Conservation (phyloP, 1,140 invertebrate genomes). For the Hypothenemus hampei region DNA sequence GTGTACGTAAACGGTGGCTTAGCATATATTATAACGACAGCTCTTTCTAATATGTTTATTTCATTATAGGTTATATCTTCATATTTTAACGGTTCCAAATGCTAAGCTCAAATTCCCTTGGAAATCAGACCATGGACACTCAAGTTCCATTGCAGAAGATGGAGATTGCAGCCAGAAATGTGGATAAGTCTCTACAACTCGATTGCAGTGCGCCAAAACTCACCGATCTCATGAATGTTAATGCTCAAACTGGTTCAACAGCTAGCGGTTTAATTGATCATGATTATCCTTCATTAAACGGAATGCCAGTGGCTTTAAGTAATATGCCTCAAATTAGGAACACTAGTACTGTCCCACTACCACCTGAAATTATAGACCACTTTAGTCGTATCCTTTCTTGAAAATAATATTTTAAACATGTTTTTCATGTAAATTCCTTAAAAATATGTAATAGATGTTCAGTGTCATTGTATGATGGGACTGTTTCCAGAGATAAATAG, state of each 20-base stretch:
- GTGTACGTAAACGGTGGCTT: no score
- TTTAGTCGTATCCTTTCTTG: constrained; percentile 81
- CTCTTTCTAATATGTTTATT: no score
- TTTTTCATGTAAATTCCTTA: background rate
- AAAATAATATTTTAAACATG: background rate
- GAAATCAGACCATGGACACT: constrained; percentile 37
- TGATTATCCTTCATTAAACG: constrained; percentile 79
- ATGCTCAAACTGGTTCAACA: constrained; percentile 59
- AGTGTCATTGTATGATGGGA: constrained; percentile 94
- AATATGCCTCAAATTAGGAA: constrained; percentile 74
- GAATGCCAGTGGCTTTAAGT: constrained; percentile 59
- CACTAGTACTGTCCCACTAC: constrained; percentile 79
- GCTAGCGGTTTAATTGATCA: constrained; percentile 84
- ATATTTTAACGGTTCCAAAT: constrained; percentile 12
- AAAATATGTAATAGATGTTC: constrained; percentile 62
- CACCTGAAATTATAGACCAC: constrained; percentile 88
- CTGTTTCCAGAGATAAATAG: constrained; percentile 92
- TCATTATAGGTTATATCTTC: no score
- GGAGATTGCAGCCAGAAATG: constrained; percentile 65
- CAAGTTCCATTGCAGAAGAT: constrained; percentile 59
- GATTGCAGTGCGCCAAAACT: constrained; percentile 69
- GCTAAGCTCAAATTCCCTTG: constrained; percentile 23
- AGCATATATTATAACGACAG: no score
- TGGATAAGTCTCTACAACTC: constrained; percentile 64
- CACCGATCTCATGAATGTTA: constrained; percentile 48